Evolutionary conservation across 1,140 invertebrate genomes (phyloP), one percentile per base, ranked within the genome.

Genomic region (Drosophila fuyamai): DNA sequence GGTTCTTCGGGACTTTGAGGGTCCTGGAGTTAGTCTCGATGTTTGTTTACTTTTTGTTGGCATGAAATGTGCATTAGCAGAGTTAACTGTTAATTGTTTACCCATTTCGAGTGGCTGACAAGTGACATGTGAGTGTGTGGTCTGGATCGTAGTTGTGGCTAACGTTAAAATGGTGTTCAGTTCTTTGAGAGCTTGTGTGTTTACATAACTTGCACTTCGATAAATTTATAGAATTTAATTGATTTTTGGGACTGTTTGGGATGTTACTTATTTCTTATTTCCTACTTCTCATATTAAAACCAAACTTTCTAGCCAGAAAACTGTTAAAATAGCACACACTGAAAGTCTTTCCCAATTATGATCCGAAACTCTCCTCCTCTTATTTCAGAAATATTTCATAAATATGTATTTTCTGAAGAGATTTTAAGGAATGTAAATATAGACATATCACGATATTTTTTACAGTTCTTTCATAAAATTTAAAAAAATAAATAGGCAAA

Each of bases 1-100:
- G 29, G 46, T 27, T 10, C n/a, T 32, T 16, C 27, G 29, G 48
- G 48, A 51, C 36, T 46, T 59, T 10, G 46, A 67, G 41, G 55
- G 40, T 66, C 50, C 51, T 54, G 62, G 16, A 43, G 35, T 63
- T 63, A 55, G 44, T 59, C 62, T 54, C 58, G 9, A 38, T 61
- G 61, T 57, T 68, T 81, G 79, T 81, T 85, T 81, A 47, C 77
- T 65, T 68, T 76, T 78, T 76, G 76, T 41, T 75, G 76, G 83
- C 82, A 86, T 82, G 70, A 88, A 88, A 88, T 88, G 83, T 88
- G 83, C 83, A 88, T 88, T 85, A 85, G 81, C 65, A 67, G 43
- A 78, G 78, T 81, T 76, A 81, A 88, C 71, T 59, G 79, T 79
- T 88, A 79, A 88, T 75, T 85, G 78, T 86, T 86, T 85, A 76